These are phyloP conservation scores for Carpatolechia fugitivella DNA, from an alignment of 2,888 invertebrate genomes.

Conservation along the genomic window DNA sequence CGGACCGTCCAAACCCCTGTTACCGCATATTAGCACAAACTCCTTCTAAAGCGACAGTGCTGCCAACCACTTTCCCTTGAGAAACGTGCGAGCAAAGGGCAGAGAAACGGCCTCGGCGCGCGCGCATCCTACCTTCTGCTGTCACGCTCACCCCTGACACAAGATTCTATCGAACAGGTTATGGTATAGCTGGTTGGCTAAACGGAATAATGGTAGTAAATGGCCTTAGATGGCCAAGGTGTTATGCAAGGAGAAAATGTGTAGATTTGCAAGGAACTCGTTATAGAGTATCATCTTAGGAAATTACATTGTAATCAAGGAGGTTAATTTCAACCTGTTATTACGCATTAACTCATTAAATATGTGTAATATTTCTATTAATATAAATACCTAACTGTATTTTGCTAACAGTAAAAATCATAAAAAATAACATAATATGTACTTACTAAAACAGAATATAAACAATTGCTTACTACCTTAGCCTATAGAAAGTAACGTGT, in stretches of 20 bases:
- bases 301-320: background rate
- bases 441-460: too few species aligned
- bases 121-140: slow-evolving; percentile 39
- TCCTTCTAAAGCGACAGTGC: slow-evolving; percentile 39
- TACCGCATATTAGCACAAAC: background rate
- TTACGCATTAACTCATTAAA: too few species aligned
- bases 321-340: too few species aligned
- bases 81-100: slow-evolving; percentile 57
- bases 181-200: background rate
- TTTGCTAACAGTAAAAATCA: too few species aligned
- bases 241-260: slow-evolving; percentile 5
- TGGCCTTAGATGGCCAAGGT: background rate
- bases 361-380: too few species aligned
- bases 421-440: too few species aligned
- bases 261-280: background rate
- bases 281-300: background rate
- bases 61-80: slow-evolving; percentile 53
- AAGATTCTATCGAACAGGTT: slow-evolving; percentile 9
- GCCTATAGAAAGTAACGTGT: too few species aligned
- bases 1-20: too few species aligned
- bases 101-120: slow-evolving; percentile 44
- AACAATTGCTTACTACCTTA: too few species aligned
- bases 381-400: too few species aligned
- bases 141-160: slow-evolving; percentile 53
- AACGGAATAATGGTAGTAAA: background rate